Base-by-base conservation (phyloP, 2,113 vertebrate species). In the Nibea albiflora region DNA sequence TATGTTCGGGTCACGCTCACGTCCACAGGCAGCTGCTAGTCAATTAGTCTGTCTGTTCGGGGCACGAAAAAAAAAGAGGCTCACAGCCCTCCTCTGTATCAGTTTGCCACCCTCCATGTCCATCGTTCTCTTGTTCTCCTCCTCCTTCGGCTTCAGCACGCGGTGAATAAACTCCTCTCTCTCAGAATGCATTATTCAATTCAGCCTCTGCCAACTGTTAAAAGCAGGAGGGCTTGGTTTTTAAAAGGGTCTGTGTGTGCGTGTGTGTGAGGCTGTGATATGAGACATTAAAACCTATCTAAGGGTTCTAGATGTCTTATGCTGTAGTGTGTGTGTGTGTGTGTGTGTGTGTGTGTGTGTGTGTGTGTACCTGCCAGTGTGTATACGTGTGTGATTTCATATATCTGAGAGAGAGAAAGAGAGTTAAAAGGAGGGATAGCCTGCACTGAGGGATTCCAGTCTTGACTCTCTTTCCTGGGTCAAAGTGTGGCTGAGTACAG, bases 301-400 rank as follows among this genome's bases (percentile, higher is more conserved):
- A 66, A 68, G 68, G 50, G 57, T 56, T 75, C 64, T 77, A 47
- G 28, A 77, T 24, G 84, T 85, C 76, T 79, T 62, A 74, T 64
- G 56, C 65, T 85, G 81, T 85, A 83, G 54, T 80, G 73, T 78
- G 66, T 92, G 75, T 76, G 47, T 78, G 66, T 92, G 75, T 76
- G 47, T 93, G 95, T 94, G 50, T 57, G 73, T 76, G 50, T 62
- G 76, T 71, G 75, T 49, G 44, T 65, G 35, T 80, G 73, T 78
- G 66, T 92, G 75, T 76, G 47, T 93, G 95, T 94, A 93, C 93
- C 56, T 88, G 71, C 31, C 62, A 73, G 50, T 57, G 73, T 76
- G 50, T 62, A 61, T 76, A 49, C 53, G 76, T 71, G 75, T 49
- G 44, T 65, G 35, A 81, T 62, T 81, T 79, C 35, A 71, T 85